A percentile compares a stretch with the other conserved stretches of the same genome.
Conservation (phyloP, 1,140 invertebrate genomes). For the Nylanderia fulva region DNA sequence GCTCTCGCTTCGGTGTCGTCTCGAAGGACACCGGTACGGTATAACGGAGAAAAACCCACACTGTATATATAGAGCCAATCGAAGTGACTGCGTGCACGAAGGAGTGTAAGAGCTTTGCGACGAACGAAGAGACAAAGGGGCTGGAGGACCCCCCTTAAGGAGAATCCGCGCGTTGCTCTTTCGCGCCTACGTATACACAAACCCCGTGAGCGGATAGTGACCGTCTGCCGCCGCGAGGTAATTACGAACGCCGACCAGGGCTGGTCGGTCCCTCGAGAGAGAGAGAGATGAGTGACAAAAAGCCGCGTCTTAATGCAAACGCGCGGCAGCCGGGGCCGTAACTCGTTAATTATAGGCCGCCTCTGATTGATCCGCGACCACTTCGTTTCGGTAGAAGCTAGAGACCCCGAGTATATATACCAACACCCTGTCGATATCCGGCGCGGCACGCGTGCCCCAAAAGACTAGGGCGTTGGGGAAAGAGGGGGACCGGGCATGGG, state of each 20-base stretch:
- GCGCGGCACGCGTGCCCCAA: constrained; percentile 78
- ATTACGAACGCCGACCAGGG: constrained; percentile 75
- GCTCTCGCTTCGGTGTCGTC: constrained; percentile 61
- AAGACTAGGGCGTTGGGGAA: neutral
- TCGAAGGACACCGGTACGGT: constrained; percentile 45
- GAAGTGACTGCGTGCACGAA: constrained; percentile 69
- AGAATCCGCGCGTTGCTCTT: constrained; percentile 44
- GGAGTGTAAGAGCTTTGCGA: constrained; percentile 40
- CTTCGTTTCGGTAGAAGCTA: constrained; percentile 55
- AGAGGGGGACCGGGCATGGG: neutral
- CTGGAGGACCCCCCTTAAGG: constrained; percentile 18
- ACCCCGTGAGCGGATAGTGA: constrained; percentile 62
- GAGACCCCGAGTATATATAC: constrained; percentile 67
- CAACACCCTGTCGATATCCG: constrained; percentile 81
- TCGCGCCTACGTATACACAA: constrained; percentile 58
- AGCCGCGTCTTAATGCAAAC: constrained; percentile 84
- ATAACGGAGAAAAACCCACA: constrained; percentile 80
- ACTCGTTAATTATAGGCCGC: constrained; percentile 86
- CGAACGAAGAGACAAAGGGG: constrained; percentile 33
- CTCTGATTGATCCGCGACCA: constrained; percentile 84
- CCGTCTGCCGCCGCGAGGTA: constrained; percentile 79
- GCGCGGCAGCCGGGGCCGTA: constrained; percentile 78
- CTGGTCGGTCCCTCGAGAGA: constrained; percentile 64
- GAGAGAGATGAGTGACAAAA: constrained; percentile 83
- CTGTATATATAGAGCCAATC: constrained; percentile 80